phyloP scores from a whole-genome alignment of 1,140 invertebrate species.

The Sogatella furcifera region DNA sequence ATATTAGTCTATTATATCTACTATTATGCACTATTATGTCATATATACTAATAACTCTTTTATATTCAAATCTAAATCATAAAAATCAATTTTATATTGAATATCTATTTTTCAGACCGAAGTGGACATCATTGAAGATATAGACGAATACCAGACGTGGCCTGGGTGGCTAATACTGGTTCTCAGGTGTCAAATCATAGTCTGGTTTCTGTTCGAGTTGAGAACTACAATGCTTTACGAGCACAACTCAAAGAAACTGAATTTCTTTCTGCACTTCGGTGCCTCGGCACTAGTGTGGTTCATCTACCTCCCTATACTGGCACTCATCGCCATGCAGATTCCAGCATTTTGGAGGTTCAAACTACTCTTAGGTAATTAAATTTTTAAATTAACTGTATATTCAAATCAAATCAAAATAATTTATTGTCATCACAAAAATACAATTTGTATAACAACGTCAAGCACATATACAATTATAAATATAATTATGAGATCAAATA shows the following conservation, averaged over 20 bases:
- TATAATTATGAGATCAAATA: too few relatives aligned
- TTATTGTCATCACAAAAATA: too few relatives aligned
- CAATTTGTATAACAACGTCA: too few relatives aligned
- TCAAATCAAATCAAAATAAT: too few relatives aligned
- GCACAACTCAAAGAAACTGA: constrained; percentile 79
- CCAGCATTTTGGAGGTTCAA: constrained; percentile 93
- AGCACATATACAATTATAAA: too few relatives aligned
- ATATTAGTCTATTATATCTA: too few relatives aligned
- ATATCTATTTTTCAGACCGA: constrained; percentile 58
- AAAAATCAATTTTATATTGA: neutral
- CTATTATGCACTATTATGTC: too few relatives aligned
- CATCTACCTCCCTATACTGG: constrained; percentile 89
- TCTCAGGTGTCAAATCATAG: constrained; percentile 79
- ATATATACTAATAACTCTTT: too few relatives aligned
- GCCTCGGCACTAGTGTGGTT: constrained; percentile 97
- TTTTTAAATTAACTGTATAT: neutral
- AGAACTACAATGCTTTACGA: constrained; percentile 85
- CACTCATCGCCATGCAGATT: constrained; percentile 84
- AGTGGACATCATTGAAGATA: constrained; percentile 90
- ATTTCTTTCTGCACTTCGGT: constrained; percentile 92
- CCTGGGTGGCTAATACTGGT: constrained; percentile 87
- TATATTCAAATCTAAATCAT: too few relatives aligned
- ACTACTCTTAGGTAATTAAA: constrained; percentile 70
- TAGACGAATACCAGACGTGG: constrained; percentile 95
- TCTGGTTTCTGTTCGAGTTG: constrained; percentile 91